Base-by-base conservation (phyloP, 1,140 invertebrate genomes). In the Dendroctonus valens region DNA sequence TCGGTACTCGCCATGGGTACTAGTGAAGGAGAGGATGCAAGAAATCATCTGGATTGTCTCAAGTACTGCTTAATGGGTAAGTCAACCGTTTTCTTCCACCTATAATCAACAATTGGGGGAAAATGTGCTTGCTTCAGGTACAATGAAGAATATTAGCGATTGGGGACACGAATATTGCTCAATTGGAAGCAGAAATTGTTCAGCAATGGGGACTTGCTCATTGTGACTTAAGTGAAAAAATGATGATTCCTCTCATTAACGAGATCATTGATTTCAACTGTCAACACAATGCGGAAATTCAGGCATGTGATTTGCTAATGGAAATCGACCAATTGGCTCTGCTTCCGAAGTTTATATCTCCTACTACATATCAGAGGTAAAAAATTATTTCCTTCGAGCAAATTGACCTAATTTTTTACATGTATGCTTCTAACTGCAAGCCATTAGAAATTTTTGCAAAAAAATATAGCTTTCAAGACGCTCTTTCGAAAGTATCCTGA, bases 111-210 rank as follows among this genome's bases (percentile, higher is more conserved):
- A 2, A 12, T 0, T 8, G 6, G 4, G 26, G 12, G 3, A 11
- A 6, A 12, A 14, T 14, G 0, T 52, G 37, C 9, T 52, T 14
- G 5, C n/a, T 55, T 5, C 7, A 73, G 70, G 73, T 12, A 73
- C 72, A 4, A 70, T 85, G 77, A 69, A 82, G 80, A 81, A 89
- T 79, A 88, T 94, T 69, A 90, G 89, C 0, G 86, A 89, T 42
- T 94, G 92, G 92, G 92, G 92, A 2, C 91, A 94, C 79, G 92
- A 94, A 80, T 94, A 94, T 94, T 14, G 74, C 89, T 46, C 90
- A 92, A 79, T 77, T 93, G 61, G 85, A 90, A 69, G 85, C 83
- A 39, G 90, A 93, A 76, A 88, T 93, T 38, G 84, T 89, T 3
- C 81, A 84, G 15, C 89, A 92, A 73, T 92, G 89, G 89, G 78